These are phyloP conservation scores for Amia ocellicauda DNA, from an alignment of 2,113 vertebrate genomes.

Conservation along the genomic window DNA sequence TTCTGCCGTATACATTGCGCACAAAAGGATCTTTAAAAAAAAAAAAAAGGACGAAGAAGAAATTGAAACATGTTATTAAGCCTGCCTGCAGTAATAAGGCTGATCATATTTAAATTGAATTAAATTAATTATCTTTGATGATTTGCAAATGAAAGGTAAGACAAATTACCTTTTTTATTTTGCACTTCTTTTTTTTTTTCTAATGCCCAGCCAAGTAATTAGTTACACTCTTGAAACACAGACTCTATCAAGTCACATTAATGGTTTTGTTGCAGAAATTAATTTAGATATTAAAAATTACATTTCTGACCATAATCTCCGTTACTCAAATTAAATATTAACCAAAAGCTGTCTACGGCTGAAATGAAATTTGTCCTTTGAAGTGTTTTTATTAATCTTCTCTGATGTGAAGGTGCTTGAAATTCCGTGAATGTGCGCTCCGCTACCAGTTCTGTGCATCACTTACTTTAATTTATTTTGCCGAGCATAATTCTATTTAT, in stretches of 20 bases:
- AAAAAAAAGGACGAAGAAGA: not conserved
- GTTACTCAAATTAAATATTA: constrained; percentile 89
- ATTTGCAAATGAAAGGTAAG: constrained; percentile 62
- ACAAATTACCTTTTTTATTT: constrained; percentile 69
- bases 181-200: constrained; percentile 47
- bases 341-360: constrained; percentile 77
- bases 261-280: constrained; percentile 84
- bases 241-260: constrained; percentile 77
- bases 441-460: constrained; percentile 78
- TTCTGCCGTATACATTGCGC: not conserved
- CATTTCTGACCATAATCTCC: constrained; percentile 87
- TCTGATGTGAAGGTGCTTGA: constrained; percentile 74
- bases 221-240: constrained; percentile 72
- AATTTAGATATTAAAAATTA: constrained; percentile 88
- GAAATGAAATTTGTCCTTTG: constrained; percentile 85
- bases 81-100: constrained; percentile 41
- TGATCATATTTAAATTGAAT: constrained; percentile 64
- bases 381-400: constrained; percentile 87
- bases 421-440: constrained; percentile 72
- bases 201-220: constrained; percentile 62
- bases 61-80: constrained; percentile 30
- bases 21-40: not conserved
- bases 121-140: constrained; percentile 60
- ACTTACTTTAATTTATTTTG: constrained; percentile 98
- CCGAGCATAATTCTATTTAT: constrained; percentile 98